These are phyloP conservation scores for Cordilura impudica DNA, from an alignment of 2,888 invertebrate species.

Conservation along the genomic window DNA sequence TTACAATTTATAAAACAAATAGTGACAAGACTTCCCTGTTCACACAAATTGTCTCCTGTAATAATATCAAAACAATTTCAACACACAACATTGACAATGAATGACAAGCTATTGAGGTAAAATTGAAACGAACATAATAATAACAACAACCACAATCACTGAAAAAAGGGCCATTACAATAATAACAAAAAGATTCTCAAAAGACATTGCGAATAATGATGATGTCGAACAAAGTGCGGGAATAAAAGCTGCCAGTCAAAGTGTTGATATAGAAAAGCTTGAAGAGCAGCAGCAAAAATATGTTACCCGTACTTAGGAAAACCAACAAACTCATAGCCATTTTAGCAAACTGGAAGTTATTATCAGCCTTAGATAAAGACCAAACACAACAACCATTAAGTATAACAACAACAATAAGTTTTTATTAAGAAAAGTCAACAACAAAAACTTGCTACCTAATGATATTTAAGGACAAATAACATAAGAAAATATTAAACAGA, in stretches of 20 bases:
- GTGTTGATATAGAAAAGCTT: neutral
- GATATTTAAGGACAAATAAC: neutral
- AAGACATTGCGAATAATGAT: neutral
- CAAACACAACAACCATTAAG: neutral
- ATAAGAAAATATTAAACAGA: neutral
- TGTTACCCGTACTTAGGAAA: neutral
- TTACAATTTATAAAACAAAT: neutral
- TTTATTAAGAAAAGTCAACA: neutral
- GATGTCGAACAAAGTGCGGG: neutral
- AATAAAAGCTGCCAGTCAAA: neutral
- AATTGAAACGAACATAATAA: constrained; percentile 1
- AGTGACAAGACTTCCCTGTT: neutral
- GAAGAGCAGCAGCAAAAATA: neutral
- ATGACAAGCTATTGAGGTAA: constrained; percentile 18
- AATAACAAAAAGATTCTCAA: neutral
- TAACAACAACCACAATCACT: neutral
- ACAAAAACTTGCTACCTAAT: neutral
- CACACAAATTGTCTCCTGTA: neutral
- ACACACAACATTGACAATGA: neutral
- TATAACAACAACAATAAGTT: neutral
- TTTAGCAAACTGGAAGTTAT: neutral
- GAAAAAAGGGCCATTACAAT: constrained; percentile 6
- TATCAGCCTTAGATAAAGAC: neutral
- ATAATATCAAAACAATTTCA: neutral
- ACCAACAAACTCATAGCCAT: no score